Base-by-base conservation (phyloP, 2,797 vertebrate species). In the Eidolon dupreanum region DNA sequence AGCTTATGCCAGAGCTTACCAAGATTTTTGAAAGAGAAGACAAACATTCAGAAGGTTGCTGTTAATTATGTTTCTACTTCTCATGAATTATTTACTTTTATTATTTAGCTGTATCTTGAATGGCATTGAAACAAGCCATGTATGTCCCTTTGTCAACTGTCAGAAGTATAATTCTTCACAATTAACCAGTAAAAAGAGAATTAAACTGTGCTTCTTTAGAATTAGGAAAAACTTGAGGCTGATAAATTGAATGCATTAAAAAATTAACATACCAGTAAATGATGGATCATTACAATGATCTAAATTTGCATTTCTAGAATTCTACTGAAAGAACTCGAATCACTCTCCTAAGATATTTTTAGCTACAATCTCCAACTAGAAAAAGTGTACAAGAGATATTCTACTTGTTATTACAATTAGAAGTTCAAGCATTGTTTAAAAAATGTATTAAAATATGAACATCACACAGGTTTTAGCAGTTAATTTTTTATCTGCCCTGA, bases 141-240 rank as follows among this genome's bases (percentile, higher is more conserved):
- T 91, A 97, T 96, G 87, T 95, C 96, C 92, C 75, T 97, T 98
- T 97, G 97, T 98, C 73, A 93, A 96, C 97, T 97, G 88, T 78
- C 96, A 97, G 82, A 98, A 95, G 90, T 97, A 93, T 94, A 97
- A 97, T 98, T 98, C 78, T 93, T 92, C 79, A 97, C 90, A 97
- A 98, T 98, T 98, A 97, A 98, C 97, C 97, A 97, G 90, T 97
- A 96, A 98, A 98, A 98, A 97, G 75, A 97, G 96, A 98, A 98
- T 96, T 97, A 96, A 97, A 59, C 63, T 49, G 93, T 96, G 96
- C 96, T 96, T 98, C 97, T 97, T 96, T 96, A 97, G 97, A 98
- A 97, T 97, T 95, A 96, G 85, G 33, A 97, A 97, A 98, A 98
- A 98, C 87, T 92, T 97, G 95, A 95, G 96, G 94, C 90, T 97